Base-by-base conservation (phyloP, 2,797 vertebrate species). In the Pseudomugil gertrudae region DNA sequence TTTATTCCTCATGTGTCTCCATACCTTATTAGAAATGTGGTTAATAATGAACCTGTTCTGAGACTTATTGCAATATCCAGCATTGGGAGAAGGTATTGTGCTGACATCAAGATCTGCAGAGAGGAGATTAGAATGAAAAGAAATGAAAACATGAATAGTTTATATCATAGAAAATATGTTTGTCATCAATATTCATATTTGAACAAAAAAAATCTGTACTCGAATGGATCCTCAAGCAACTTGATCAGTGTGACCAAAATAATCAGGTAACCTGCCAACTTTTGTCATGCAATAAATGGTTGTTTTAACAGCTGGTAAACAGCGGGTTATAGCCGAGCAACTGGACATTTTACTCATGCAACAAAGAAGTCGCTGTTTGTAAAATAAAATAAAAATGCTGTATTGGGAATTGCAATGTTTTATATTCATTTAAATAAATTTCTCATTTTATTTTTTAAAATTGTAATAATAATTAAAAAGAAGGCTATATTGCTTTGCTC, bases 21-120 rank as follows among this genome's bases (percentile, higher is more conserved):
- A 4, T 54, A 57, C 65, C 72, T 86, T 80, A 88, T 83, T 78
- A 76, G 63, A 84, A 80, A 73, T 73, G 71, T 72, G 61, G 77
- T 51, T 74, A 76, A 76, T 72, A 82, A 86, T 79, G 74, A 76
- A 80, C 72, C 76, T 79, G 72, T 81, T 87, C 84, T 74, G 77
- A 59, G 79, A 72, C 67, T 81, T 81, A 75, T 84, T 79, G 64
- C 63, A 72, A 72, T 72, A 73, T 69, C 68, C 63, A 68, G 57
- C 36, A 17, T 61, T 66, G 57, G 66, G 51, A 65, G 29, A 76
- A 66, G 58, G 67, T 69, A 54, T 57, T 71, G 51, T 74, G 59
- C 65, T 68, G 48, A 81, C 48, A 51, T 69, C 35, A 68, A 45
- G 56, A 64, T 64, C 47, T 29, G 23, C 48, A 55, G 17, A 47